A percentile compares a stretch with the other conserved stretches of the same genome.
phyloP scores from a whole-genome alignment of 1,140 invertebrate genomes.

The Ladona fulva region DNA sequence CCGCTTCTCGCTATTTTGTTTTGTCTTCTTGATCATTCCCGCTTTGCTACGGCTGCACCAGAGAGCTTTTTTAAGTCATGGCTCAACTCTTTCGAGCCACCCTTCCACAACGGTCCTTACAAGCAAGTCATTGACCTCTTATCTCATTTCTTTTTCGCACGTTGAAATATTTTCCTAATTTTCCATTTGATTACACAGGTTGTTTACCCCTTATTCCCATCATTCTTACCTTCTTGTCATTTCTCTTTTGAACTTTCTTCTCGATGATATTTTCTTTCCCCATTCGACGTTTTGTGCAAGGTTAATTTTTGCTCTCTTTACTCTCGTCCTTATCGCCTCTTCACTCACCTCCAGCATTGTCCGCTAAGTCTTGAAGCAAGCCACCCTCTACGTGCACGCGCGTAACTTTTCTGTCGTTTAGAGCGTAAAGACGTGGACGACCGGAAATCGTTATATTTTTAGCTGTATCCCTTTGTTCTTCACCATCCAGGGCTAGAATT shows the following conservation, averaged over 20 bases:
- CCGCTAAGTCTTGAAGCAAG: background rate
- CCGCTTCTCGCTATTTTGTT: background rate
- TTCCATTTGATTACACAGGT: too few species aligned
- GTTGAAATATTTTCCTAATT: too few species aligned
- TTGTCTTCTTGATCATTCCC: background rate
- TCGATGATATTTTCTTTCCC: background rate
- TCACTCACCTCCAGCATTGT: background rate
- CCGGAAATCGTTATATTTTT: background rate
- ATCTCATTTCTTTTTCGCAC: too few species aligned
- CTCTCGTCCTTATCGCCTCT: background rate
- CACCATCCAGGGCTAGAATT: background rate
- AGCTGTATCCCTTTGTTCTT: background rate
- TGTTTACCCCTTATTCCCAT: too few species aligned
- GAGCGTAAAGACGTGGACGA: background rate
- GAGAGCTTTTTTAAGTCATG: too few species aligned
- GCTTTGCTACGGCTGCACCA: too few species aligned
- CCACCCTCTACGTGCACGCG: background rate
- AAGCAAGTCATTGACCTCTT: too few species aligned
- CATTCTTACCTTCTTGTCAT: too few species aligned
- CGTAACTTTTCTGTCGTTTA: background rate
- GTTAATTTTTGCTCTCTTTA: background rate
- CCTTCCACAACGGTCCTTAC: too few species aligned
- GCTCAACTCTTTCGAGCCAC: too few species aligned
- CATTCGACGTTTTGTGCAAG: background rate
- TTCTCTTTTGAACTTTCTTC: background rate